phyloP scores from a whole-genome alignment of 2,797 vertebrate species.

The Acrossocheilus fasciatus region DNA sequence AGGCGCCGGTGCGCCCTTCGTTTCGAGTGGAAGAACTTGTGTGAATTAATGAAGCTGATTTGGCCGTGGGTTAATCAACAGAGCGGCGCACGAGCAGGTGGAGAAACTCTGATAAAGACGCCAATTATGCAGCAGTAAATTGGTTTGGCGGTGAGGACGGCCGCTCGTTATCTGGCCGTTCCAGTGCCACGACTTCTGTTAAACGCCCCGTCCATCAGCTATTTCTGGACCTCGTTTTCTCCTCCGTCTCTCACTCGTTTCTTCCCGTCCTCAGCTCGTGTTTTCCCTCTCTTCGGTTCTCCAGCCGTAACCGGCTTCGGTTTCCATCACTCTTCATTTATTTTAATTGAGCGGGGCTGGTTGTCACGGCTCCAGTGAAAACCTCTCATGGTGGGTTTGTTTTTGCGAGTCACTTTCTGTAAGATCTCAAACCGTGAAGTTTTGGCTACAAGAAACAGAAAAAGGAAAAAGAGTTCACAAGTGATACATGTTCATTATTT shows the following conservation, averaged over 20 bases:
- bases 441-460: not conserved
- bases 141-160: constrained; percentile 16
- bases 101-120: constrained; percentile 49
- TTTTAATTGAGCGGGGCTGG: constrained; percentile 11
- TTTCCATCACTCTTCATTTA: constrained; percentile 33
- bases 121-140: constrained; percentile 51
- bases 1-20: not conserved
- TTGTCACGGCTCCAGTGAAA: constrained; percentile 17
- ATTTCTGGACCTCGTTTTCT: not conserved
- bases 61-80: constrained; percentile 41
- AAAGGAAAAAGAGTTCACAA: not conserved
- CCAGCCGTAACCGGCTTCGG: not conserved
- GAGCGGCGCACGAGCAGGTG: constrained; percentile 44
- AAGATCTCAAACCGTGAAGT: not conserved
- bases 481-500: not conserved
- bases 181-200: constrained; percentile 74
- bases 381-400: constrained; percentile 12
- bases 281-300: not conserved
- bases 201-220: not conserved
- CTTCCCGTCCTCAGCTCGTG: not conserved
- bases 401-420: not conserved
- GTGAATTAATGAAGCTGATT: constrained; percentile 41
- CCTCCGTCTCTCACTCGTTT: not conserved
- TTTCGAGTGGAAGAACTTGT: constrained; percentile 8
- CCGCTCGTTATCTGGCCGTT: constrained; percentile 41